Base-by-base conservation (phyloP, 2,888 invertebrate genomes). In the Eledona agricola region DNA sequence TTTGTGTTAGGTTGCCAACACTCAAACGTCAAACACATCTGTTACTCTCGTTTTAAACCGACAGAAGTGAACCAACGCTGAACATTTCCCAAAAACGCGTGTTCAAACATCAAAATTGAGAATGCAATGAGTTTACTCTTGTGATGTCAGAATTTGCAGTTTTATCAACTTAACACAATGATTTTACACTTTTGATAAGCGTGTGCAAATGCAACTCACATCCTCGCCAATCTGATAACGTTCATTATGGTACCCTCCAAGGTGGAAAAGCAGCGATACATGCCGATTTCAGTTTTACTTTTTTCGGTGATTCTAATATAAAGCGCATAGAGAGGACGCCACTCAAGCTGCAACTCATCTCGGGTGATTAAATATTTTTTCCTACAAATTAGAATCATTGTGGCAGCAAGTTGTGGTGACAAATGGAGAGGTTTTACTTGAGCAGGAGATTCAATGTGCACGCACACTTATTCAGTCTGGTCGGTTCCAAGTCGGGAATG, bases 311-410 rank as follows among this genome's bases (percentile, higher is more conserved):
- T 78, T 61, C 81, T 79, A 59, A 79, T 77, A 46, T 82, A 81
- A 26, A 92, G 72, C 3, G 88, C 82, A 71, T 89, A 92, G 4
- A 96, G 77, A 5, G 94, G 94, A 61, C 86, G 81, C 96, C 96
- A 96, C 38, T 88, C 87, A 54, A 96, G 78, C 51, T 82, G 81
- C 47, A 96, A 72, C 55, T 96, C 96, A 51, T 88, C 84, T 19
- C 90, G 87, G 1, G 87, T 81, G 58, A 96, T 75, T 57, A 93
- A 77, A 66, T 87, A 81, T 61, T 81, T 84, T 78, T 93, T 94
- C 67, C 93, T 93, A 70, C 52, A 63, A 64, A n/a, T n/a, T n/a
- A n/a, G n/a, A n/a, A n/a, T n/a, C n/a, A n/a, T n/a, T n/a, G n/a
- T n/a, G n/a, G n/a, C n/a, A n/a, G n/a, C n/a, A n/a, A n/a, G n/a